Base-by-base conservation (phyloP, 2,113 vertebrate genomes). In the Solea solea region DNA sequence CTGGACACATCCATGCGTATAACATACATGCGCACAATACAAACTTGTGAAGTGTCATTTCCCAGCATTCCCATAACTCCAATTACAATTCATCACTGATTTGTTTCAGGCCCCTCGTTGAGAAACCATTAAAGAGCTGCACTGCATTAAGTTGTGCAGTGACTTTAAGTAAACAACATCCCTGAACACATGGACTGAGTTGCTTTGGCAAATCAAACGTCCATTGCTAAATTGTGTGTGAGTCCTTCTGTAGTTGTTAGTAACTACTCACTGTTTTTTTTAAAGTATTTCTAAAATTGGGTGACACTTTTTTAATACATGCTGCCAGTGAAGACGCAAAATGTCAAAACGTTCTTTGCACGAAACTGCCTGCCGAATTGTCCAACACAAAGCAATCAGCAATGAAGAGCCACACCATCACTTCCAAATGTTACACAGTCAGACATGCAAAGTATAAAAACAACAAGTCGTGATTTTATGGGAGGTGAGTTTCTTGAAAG, bases 21-120 rank as follows among this genome's bases (percentile, higher is more conserved):
- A 79, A 57, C 64, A 81, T 62, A 55, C 64, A 64, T 46, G 63
- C 21, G 21, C 62, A 66, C 27, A 53, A 28, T 62, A 45, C 46
- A 82, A 64, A 54, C 64, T 57, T 69, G 56, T 65, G 21, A 21
- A 69, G 48, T 45, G 49, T 86, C 64, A 81, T 83, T 86, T 85
- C 72, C 77, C 63, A 61, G 64, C 66, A 74, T 74, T 69, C 66
- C 53, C 65, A 65, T 41, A 70, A 78, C 48, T 41, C 25, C 54
- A 62, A 42, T 64, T 63, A 21, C 40, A 58, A 44, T 44, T 65
- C 82, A 78, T 80, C 68, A 39, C 55, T 56, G 60, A 69, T 74
- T 75, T 63, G 27, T 81, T 44, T 71, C 61, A 61, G 41, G 51
- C 76, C 75, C 56, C 46, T 56, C 40, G 64, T 41, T 52, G 59